Percentiles rank a stretch among this genome's conserved stretches.
Evolutionary conservation across 2,888 invertebrate genomes (phyloP).

Genomic region (Micropterix aruncella): DNA sequence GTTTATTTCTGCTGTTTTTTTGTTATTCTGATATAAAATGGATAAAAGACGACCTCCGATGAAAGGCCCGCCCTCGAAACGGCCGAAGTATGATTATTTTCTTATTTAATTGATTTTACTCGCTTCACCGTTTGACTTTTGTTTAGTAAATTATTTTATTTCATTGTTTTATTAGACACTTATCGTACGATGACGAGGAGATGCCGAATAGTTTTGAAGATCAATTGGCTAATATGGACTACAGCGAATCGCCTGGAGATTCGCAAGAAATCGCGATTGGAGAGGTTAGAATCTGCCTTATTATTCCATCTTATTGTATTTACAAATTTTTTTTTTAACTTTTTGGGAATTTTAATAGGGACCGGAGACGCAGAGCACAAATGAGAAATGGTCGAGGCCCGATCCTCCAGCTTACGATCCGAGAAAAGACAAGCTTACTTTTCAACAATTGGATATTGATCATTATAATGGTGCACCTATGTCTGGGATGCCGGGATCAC

Average conservation of each 20-base stretch:
- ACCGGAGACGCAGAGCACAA: constrained; percentile 53
- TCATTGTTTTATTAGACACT: constrained; percentile 7
- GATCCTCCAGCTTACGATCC: constrained; percentile 52
- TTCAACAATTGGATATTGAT: constrained; percentile 93
- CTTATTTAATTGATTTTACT: not conserved
- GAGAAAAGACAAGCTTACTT: constrained; percentile 50
- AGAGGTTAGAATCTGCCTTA: constrained; percentile 23
- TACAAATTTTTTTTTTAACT: too few species aligned
- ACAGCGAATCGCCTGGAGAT: constrained; percentile 34
- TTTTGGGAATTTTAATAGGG: too few species aligned
- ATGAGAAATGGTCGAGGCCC: constrained; percentile 66
- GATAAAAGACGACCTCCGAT: constrained; percentile 9
- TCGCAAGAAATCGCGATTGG: constrained; percentile 34
- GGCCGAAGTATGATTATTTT: constrained; percentile 14
- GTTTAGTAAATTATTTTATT: not conserved
- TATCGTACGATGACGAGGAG: constrained; percentile 47
- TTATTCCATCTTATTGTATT: too few species aligned
- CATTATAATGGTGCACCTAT: constrained; percentile 67
- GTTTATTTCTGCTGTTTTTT: too few species aligned
- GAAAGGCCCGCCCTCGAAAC: constrained; percentile 11
- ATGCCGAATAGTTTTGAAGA: constrained; percentile 49
- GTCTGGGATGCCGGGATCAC: constrained; percentile 82
- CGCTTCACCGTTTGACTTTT: not conserved
- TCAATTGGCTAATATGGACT: constrained; percentile 53
- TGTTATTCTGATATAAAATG: too few species aligned